Base-by-base conservation (phyloP, 2,113 vertebrate species). In the Psittacula cyanocephala region DNA sequence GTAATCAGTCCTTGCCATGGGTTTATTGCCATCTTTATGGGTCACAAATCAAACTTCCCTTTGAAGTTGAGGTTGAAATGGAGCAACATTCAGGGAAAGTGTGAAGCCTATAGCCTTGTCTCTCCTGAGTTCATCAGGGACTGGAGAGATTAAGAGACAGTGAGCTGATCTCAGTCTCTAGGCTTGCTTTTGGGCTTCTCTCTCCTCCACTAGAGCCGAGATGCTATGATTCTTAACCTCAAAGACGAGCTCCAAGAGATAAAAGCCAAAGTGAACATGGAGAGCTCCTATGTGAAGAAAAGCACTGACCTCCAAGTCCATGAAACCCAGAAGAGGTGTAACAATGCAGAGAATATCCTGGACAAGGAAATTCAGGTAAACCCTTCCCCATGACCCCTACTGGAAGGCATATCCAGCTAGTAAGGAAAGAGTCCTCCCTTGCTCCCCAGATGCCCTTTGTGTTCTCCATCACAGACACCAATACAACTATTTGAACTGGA, bases 181-280 rank as follows among this genome's bases (percentile, higher is more conserved):
- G 47, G 37, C 31, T 83, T 74, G 35, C 46, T 91, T 89, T 91
- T 67, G 43, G 81, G 69, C 41, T 85, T 91, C 57, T 88, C n/a
- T 85, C 65, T 83, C 41, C 28, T 86, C 70, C 52, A 6, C 29
- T 60, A 99, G 98, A 94, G 83, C 33, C 95, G 84, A 78, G 97
- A 98, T 3, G 93, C 96, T 37, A 91, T 97, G 57, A 98, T 98
- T 57, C 97, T 96, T 18, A 60, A 91, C 78, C 98, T 99, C 65
- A 98, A 97, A 87, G 97, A 98, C 11, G 97, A 98, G 80, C 86
- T 99, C 55, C 98, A 98, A 86, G 97, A 98, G 81, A 87, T 88
- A 88, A 98, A 97, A 11, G 97, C 98, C 33, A 98, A 95, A 96
- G 93, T 94, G 3, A 90, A 91, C 47, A 96, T 96, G 96, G 97